Evolutionary conservation across 2,113 vertebrate species (phyloP), one percentile per base, ranked within the genome.

Genomic region (Loxodonta africana): DNA sequence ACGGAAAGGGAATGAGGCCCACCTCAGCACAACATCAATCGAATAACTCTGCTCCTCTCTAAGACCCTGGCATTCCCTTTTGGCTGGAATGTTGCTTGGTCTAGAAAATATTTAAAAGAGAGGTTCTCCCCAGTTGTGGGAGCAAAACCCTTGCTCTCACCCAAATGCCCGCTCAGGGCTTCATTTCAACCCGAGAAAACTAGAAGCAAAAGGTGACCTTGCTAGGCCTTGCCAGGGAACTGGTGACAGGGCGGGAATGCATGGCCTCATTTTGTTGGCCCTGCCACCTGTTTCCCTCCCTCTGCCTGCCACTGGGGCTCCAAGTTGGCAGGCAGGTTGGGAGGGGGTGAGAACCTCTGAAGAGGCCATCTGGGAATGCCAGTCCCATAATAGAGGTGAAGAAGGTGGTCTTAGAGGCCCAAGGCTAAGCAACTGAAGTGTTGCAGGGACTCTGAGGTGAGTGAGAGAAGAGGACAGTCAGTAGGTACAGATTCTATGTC

Each of bases 121-220:
- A 20, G 33, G 77, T 48, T 80, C 71, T 53, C 28, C 25, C 78
- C 63, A 85, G 30, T 30, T 71, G 48, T 53, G 6, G 20, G 33
- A 44, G 37, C 69, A 93, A 95, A 96, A 41, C 1, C 44, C 33
- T 95, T 37, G 30, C 71, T 91, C 91, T 80, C 67, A 93, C 88
- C 88, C 41, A n/a, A 57, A 63, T 90, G 20, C 3, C 88, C 89
- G 21, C 77, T 95, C n/a, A 6, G 37, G 74, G 48, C 51, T 95
- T 85, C n/a, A 20, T 62, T 73, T 97, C 91, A 96, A 96, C 30
- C 46, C 6, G 80, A 94, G 85, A 77, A 96, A 93, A 95, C 93
- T 57, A 95, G 89, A 93, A 97, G 83, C 86, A 95, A 97, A 97
- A 97, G 83, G 96, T 95, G 95, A 96, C 95, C 89, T 96, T 98